Conservation (phyloP, 2,113 vertebrate genomes). For the Onychostruthus taczanowskii region DNA sequence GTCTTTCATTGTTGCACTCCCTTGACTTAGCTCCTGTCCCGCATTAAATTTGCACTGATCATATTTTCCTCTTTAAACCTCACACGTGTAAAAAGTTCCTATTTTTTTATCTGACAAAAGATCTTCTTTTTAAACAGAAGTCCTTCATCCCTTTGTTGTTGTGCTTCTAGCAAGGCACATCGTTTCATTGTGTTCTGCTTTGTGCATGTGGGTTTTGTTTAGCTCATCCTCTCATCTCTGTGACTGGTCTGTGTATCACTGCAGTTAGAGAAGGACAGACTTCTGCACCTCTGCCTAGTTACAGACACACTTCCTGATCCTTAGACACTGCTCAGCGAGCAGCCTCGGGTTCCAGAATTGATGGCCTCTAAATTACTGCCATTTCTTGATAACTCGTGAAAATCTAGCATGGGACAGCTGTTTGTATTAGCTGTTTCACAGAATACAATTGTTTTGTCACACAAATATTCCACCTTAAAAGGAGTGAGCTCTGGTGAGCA, state of each 20-base stretch:
- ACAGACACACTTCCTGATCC: not conserved
- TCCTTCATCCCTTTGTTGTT: not conserved
- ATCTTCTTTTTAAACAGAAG: not conserved
- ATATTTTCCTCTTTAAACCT: slow-evolving; percentile 15
- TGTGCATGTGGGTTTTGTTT: not conserved
- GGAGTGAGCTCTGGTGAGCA: not conserved
- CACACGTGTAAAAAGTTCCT: not conserved
- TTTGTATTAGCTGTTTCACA: not conserved
- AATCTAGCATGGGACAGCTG: not conserved
- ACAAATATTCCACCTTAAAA: not conserved
- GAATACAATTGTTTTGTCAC: not conserved
- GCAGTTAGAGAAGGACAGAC: not conserved
- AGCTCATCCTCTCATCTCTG: not conserved
- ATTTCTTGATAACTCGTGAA: not conserved
- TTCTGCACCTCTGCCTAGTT: not conserved
- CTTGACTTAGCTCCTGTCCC: not conserved
- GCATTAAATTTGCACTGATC: not conserved
- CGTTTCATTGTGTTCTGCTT: not conserved
- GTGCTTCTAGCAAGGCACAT: not conserved
- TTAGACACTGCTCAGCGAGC: not conserved
- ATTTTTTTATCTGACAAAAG: not conserved
- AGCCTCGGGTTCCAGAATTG: not conserved
- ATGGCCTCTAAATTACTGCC: not conserved
- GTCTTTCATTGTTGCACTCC: not conserved
- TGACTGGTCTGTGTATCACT: not conserved